A percentile compares a stretch with the other conserved stretches of the same genome.
These are phyloP conservation scores for Tortrix viridana DNA, from an alignment of 2,888 invertebrate genomes.

Conservation along the genomic window DNA sequence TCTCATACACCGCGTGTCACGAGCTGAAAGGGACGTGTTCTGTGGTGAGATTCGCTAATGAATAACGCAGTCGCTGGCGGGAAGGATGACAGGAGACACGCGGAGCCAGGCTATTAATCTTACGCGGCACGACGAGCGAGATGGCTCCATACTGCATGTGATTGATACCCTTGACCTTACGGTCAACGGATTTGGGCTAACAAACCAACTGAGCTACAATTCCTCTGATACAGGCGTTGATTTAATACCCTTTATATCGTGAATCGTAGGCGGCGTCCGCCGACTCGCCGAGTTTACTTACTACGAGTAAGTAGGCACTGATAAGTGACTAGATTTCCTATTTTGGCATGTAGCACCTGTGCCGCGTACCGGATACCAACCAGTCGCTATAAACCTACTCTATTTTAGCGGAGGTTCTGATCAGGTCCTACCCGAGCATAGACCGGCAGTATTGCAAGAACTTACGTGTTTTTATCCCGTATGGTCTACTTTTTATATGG, in stretches of 20 bases:
- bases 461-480: slow-evolving; percentile 9
- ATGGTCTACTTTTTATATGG: slow-evolving; percentile 24
- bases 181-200: slow-evolving; percentile 12
- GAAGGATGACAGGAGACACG: slow-evolving; percentile 28
- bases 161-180: slow-evolving; percentile 27
- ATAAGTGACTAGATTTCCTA: slow-evolving; percentile 33
- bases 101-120: slow-evolving; percentile 31
- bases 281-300: slow-evolving; percentile 20
- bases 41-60: slow-evolving; percentile 54
- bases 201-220: not conserved
- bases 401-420: slow-evolving; percentile 24
- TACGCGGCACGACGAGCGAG: slow-evolving; percentile 9
- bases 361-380: slow-evolving; percentile 18
- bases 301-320: not conserved
- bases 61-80: slow-evolving; percentile 43
- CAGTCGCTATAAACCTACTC: slow-evolving; percentile 26
- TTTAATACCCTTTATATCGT: too few species aligned
- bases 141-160: slow-evolving; percentile 22
- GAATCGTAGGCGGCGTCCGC: not conserved
- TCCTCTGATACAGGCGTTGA: not conserved
- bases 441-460: slow-evolving; percentile 11
- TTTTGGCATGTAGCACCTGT: slow-evolving; percentile 32
- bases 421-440: slow-evolving; percentile 10
- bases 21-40: slow-evolving; percentile 47
- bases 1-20: slow-evolving; percentile 45